phyloP scores from a whole-genome alignment of 2,888 invertebrate genomes.

The Belgica antarctica region DNA sequence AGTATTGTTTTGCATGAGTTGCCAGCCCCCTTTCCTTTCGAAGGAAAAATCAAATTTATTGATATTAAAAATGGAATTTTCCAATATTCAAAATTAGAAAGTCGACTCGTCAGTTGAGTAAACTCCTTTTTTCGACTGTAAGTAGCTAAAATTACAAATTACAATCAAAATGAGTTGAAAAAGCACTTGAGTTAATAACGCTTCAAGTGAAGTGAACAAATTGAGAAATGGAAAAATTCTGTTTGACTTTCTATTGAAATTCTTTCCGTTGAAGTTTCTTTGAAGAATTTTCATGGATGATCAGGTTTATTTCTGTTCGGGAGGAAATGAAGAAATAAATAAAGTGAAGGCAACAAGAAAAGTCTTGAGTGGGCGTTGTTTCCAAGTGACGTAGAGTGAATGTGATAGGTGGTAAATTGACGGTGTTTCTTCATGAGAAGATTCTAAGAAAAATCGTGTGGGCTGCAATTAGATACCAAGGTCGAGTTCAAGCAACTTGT shows the following conservation, averaged over 20 bases:
- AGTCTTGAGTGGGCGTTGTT: too few species aligned
- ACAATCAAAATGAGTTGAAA: neutral
- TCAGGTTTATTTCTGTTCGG: too few species aligned
- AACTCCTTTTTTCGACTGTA: neutral
- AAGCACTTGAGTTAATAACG: conserved; percentile 14
- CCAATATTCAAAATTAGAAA: neutral
- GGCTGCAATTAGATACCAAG: too few species aligned
- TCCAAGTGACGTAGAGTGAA: too few species aligned
- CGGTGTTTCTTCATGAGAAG: too few species aligned
- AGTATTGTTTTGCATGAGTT: conserved; percentile 2
- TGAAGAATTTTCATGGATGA: neutral
- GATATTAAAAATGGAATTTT: neutral
- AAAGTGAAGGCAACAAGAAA: too few species aligned
- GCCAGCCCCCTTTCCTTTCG: neutral
- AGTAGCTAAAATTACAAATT: neutral
- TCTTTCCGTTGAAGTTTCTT: neutral
- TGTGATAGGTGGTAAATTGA: too few species aligned
- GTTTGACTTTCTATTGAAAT: neutral
- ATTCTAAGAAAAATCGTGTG: too few species aligned
- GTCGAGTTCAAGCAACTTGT: neutral
- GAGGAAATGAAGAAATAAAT: too few species aligned
- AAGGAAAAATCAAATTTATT: neutral
- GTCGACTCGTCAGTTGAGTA: neutral
- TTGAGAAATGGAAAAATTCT: neutral
- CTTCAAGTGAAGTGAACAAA: conserved; percentile 1